Evolutionary conservation across 2,113 vertebrate genomes (phyloP).

Genomic region (Plotosus lineatus): DNA sequence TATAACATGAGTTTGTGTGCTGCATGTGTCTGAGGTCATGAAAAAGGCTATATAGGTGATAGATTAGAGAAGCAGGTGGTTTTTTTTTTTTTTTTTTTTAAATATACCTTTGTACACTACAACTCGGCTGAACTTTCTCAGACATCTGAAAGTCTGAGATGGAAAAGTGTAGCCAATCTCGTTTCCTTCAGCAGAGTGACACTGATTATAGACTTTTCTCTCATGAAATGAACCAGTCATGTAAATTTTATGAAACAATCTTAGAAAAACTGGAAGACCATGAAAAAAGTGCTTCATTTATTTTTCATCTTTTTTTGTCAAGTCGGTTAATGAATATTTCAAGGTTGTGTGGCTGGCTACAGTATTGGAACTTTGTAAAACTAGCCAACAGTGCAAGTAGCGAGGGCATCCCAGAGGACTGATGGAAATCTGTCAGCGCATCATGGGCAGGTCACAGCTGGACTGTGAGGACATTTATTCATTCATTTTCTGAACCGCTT

Average conservation of each 20-base stretch:
- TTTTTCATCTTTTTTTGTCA: conserved; percentile 82
- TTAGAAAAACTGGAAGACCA: conserved; percentile 77
- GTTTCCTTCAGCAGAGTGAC: conserved; percentile 35
- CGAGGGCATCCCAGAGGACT: conserved; percentile 54
- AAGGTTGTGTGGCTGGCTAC: conserved; percentile 68
- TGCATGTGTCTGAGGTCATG: background rate
- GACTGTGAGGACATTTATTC: conserved; percentile 67
- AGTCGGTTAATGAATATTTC: conserved; percentile 76
- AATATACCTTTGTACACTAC: background rate
- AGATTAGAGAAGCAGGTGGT: background rate
- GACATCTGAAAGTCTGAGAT: conserved; percentile 27
- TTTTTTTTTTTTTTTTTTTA: too few species aligned
- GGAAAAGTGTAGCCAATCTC: conserved; percentile 34
- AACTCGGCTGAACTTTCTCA: conserved; percentile 31
- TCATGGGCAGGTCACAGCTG: conserved; percentile 63
- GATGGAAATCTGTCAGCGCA: conserved; percentile 54
- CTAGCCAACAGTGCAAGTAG: conserved; percentile 71
- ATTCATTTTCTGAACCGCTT: too few species aligned
- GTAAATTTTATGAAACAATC: conserved; percentile 76
- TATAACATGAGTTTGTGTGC: background rate
- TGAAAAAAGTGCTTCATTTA: conserved; percentile 76
- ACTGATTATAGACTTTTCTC: conserved; percentile 67
- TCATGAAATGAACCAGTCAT: conserved; percentile 73
- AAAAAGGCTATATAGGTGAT: background rate
- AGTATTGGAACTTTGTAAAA: conserved; percentile 73